A percentile compares a stretch with the other conserved stretches of the same genome.
Conservation (phyloP, 1,140 invertebrate genomes). For the Sarcophaga bullata region DNA sequence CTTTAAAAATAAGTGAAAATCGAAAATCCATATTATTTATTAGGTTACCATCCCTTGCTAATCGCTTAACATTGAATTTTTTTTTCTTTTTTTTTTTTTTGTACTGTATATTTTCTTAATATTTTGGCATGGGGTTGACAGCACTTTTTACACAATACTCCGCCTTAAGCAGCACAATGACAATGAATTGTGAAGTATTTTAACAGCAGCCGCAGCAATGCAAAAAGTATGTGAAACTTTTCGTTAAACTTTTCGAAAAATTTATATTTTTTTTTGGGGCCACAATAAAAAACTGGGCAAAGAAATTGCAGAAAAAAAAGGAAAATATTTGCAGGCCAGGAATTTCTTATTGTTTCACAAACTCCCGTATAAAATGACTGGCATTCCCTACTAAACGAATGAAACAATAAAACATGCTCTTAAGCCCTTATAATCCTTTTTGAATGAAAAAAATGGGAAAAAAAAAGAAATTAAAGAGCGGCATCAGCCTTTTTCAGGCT, state of each 20-base stretch:
- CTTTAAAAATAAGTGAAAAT: too few relatives aligned
- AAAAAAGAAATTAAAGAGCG: too few relatives aligned
- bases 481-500: neutral
- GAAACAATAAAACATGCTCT: constrained; percentile 31
- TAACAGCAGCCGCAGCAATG: constrained; percentile 11
- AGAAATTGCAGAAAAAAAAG: too few relatives aligned
- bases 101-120: neutral
- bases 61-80: neutral
- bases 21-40: too few relatives aligned
- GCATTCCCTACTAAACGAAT: neutral
- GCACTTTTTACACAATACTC: constrained; percentile 25
- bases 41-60: too few relatives aligned
- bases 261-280: neutral
- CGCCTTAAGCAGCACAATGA: neutral
- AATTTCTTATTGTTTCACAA: constrained; percentile 30
- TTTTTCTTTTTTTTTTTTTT: neutral
- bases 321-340: constrained; percentile 7
- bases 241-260: constrained; percentile 6
- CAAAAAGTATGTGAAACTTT: constrained; percentile 38
- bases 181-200: neutral
- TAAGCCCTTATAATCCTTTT: constrained; percentile 34
- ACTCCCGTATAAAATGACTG: neutral
- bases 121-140: constrained; percentile 38
- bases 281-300: neutral
- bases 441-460: constrained; percentile 1